phyloP scores from a whole-genome alignment of 2,113 vertebrate genomes.

The Cacatua alba region DNA sequence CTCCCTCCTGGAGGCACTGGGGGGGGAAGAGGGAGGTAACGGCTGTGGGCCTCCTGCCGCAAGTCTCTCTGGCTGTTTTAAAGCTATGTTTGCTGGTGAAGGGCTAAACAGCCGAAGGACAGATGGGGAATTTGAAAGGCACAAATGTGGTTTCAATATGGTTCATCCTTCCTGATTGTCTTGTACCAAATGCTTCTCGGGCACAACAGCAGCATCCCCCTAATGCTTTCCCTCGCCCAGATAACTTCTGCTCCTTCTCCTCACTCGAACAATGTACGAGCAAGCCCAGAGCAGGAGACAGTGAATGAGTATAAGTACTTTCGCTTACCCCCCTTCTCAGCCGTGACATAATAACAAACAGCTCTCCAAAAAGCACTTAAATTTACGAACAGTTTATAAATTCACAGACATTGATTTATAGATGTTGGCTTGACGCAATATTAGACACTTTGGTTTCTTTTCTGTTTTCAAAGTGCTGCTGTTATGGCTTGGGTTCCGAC shows the following conservation, averaged over 20 bases:
- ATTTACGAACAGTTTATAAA: slow-evolving; percentile 82
- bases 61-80: background rate
- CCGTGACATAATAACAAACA: slow-evolving; percentile 75
- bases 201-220: background rate
- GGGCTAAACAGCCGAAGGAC: background rate
- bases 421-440: slow-evolving; percentile 72
- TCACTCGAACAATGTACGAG: background rate
- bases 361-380: slow-evolving; percentile 80
- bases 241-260: background rate
- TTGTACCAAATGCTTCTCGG: background rate
- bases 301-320: slow-evolving; percentile 19
- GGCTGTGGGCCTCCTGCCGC: background rate
- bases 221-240: background rate
- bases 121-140: background rate
- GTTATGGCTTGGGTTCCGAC: slow-evolving; percentile 72
- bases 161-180: background rate
- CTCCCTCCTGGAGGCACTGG: accelerated
- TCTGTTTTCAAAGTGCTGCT: slow-evolving; percentile 71
- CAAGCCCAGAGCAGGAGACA: background rate
- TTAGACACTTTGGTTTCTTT: slow-evolving; percentile 73
- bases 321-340: slow-evolving; percentile 12
- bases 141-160: background rate
- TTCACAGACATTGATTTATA: slow-evolving; percentile 79
- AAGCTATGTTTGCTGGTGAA: background rate
- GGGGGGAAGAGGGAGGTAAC: background rate